A percentile compares a stretch with the other conserved stretches of the same genome.
Evolutionary conservation across 1,140 invertebrate species (phyloP).

Genomic region (Psilanteris sp.): DNA sequence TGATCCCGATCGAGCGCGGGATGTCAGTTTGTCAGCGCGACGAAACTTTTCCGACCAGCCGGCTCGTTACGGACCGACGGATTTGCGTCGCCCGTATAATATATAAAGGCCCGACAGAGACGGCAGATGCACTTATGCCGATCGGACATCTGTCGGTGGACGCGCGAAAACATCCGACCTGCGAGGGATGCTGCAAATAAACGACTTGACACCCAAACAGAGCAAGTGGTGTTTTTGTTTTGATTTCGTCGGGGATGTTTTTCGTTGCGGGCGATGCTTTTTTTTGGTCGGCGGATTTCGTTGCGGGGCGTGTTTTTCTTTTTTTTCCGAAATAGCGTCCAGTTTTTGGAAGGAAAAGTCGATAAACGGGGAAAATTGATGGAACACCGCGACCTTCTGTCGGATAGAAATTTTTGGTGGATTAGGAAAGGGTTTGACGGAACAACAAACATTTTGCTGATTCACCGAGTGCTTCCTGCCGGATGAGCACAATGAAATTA

Average conservation of each 20-base stretch:
- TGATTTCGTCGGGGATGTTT: not conserved
- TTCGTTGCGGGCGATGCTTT: not conserved
- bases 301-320: no score
- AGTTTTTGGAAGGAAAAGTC: no score
- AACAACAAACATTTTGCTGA: slow-evolving; percentile 37
- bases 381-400: not conserved
- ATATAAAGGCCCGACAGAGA: slow-evolving; percentile 14
- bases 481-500: slow-evolving; percentile 43
- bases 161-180: slow-evolving; percentile 68
- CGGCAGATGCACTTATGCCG: slow-evolving; percentile 53
- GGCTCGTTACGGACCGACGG: slow-evolving; percentile 56
- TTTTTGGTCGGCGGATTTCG: no score
- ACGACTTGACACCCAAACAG: slow-evolving; percentile 18
- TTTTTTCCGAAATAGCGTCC: no score
- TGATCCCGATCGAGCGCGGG: slow-evolving; percentile 20
- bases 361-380: slow-evolving; percentile 14
- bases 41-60: slow-evolving; percentile 48
- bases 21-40: slow-evolving; percentile 25
- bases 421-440: slow-evolving; percentile 43
- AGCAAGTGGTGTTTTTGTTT: slow-evolving; percentile 18
- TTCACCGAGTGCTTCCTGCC: slow-evolving; percentile 34
- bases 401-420: slow-evolving; percentile 4
- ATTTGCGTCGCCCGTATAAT: slow-evolving; percentile 20
- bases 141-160: slow-evolving; percentile 69
- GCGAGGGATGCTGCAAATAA: slow-evolving; percentile 27